Conservation (phyloP, 1,140 invertebrate genomes). For the Drosophila nigrodunni region DNA sequence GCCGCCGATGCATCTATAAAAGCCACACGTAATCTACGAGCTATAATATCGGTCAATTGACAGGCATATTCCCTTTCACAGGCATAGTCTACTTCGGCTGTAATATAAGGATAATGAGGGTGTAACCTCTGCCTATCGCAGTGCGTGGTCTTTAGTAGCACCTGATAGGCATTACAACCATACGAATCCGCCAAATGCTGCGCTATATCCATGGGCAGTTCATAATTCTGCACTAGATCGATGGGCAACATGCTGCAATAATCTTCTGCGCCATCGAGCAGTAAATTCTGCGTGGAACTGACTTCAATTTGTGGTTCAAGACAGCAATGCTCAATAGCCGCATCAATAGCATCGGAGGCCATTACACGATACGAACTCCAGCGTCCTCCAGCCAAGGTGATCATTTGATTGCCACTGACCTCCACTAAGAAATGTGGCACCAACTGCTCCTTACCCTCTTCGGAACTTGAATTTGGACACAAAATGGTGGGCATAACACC, state of each 20-base stretch:
- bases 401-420: slow-evolving; percentile 47
- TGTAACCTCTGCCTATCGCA: slow-evolving; percentile 36
- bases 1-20: slow-evolving; percentile 56
- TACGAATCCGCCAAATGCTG: slow-evolving; percentile 63
- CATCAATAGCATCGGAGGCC: slow-evolving; percentile 58
- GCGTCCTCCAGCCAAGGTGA: slow-evolving; percentile 60
- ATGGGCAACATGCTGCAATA: slow-evolving; percentile 55
- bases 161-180: slow-evolving; percentile 47
- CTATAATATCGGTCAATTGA: slow-evolving; percentile 56
- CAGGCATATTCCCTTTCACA: slow-evolving; percentile 59
- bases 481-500: slow-evolving; percentile 42
- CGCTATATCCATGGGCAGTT: slow-evolving; percentile 61
- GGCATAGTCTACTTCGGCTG: slow-evolving; percentile 58
- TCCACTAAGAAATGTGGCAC: slow-evolving; percentile 51
- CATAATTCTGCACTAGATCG: slow-evolving; percentile 53
- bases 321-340: slow-evolving; percentile 46
- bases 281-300: slow-evolving; percentile 42
- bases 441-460: background rate
- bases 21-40: slow-evolving; percentile 52
- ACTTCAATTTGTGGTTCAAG: slow-evolving; percentile 35
- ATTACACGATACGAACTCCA: slow-evolving; percentile 64
- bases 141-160: slow-evolving; percentile 13
- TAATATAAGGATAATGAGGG: slow-evolving; percentile 60
- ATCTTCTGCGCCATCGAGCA: slow-evolving; percentile 53
- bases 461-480: slow-evolving; percentile 15